Conservation (phyloP, 2,113 vertebrate species). For the Benitochromis conjunctus region DNA sequence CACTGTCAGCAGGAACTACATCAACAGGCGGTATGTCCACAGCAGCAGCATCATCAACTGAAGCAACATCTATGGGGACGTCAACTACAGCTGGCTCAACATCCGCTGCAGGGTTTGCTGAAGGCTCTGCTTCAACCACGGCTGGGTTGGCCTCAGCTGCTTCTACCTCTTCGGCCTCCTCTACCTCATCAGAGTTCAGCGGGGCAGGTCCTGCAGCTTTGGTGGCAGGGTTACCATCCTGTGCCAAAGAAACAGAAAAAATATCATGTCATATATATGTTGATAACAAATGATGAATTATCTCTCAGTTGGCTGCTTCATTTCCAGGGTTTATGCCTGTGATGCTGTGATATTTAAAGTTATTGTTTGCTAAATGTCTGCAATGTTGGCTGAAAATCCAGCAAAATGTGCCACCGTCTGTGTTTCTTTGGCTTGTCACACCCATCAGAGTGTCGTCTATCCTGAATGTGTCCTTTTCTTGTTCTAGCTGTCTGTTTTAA, state of each 20-base stretch:
- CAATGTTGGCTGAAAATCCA: background rate
- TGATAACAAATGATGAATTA: background rate
- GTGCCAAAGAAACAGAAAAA: background rate
- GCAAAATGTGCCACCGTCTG: background rate
- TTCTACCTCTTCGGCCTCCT: slow-evolving; percentile 49
- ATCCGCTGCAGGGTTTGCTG: background rate
- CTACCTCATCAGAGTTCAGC: slow-evolving; percentile 70
- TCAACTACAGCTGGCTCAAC: slow-evolving; percentile 22
- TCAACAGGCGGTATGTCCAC: slow-evolving; percentile 29
- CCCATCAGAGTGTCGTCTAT: background rate
- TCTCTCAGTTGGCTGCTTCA: background rate
- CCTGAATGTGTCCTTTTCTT: background rate
- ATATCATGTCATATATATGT: background rate
- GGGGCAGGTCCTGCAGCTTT: slow-evolving; percentile 31
- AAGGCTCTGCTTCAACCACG: slow-evolving; percentile 10
- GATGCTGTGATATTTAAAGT: background rate
- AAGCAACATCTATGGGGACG: background rate
- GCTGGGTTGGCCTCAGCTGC: slow-evolving; percentile 36
- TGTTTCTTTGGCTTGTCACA: background rate
- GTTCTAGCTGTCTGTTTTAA: background rate
- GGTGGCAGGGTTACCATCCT: slow-evolving; percentile 9
- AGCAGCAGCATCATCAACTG: slow-evolving; percentile 1
- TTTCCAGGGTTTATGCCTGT: background rate
- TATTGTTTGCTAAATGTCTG: background rate
- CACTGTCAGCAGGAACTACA: slow-evolving; percentile 9